These are phyloP conservation scores for Phylloscopus trochiloides DNA, from an alignment of 2,113 vertebrate genomes.

Conservation along the genomic window DNA sequence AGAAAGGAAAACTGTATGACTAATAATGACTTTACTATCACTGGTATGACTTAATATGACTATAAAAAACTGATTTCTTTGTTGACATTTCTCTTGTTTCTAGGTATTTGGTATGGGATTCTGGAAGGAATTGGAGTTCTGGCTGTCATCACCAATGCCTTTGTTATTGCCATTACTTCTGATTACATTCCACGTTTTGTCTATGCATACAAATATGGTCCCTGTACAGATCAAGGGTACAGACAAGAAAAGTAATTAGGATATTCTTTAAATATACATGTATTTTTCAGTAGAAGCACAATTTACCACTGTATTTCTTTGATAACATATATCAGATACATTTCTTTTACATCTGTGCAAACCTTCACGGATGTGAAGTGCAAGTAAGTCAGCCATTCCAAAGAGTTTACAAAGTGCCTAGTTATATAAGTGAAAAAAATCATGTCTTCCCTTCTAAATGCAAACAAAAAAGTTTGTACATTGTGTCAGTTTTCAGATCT, in stretches of 20 bases:
- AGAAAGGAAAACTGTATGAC: neutral
- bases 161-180: constrained; percentile 97
- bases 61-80: neutral
- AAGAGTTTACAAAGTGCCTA: neutral
- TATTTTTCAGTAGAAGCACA: neutral
- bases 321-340: neutral
- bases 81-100: neutral
- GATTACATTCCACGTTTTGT: constrained; percentile 99
- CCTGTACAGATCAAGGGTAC: constrained; percentile 86
- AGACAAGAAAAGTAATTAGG: constrained; percentile 83
- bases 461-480: neutral
- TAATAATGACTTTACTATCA: neutral
- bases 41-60: neutral
- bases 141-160: constrained; percentile 98
- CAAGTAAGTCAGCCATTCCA: neutral
- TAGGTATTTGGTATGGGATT: constrained; percentile 98
- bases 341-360: neutral
- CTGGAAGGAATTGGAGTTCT: constrained; percentile 96
- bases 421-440: neutral
- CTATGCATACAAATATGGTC: constrained; percentile 95
- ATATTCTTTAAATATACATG: neutral
- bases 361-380: neutral
- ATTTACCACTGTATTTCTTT: neutral
- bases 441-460: neutral
- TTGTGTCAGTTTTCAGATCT: neutral